phyloP scores from a whole-genome alignment of 2,113 vertebrate genomes.

The Nannospalax galili region DNA sequence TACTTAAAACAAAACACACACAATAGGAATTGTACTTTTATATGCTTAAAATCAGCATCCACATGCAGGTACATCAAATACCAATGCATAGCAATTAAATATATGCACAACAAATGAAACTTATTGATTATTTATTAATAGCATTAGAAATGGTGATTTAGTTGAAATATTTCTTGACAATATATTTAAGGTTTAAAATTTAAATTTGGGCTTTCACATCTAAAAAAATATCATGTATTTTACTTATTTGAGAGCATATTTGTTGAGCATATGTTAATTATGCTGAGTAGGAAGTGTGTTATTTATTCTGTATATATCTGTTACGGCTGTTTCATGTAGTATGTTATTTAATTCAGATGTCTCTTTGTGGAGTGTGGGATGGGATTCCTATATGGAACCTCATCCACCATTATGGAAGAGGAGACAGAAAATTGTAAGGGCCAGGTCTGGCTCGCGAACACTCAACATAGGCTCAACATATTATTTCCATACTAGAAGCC shows the following conservation, averaged over 20 bases:
- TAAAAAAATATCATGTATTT: background rate
- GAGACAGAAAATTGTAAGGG: too few relatives aligned
- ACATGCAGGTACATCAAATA: background rate
- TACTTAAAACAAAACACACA: background rate
- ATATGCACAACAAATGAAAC: constrained; percentile 3
- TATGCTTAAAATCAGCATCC: background rate
- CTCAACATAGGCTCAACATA: too few relatives aligned
- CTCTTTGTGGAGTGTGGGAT: too few relatives aligned
- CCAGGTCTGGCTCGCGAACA: too few relatives aligned
- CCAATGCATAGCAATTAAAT: background rate
- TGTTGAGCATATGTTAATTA: too few relatives aligned
- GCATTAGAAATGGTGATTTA: background rate
- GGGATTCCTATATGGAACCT: too few relatives aligned
- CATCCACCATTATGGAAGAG: too few relatives aligned
- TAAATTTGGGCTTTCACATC: background rate
- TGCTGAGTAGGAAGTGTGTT: too few relatives aligned
- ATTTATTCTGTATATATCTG: too few relatives aligned
- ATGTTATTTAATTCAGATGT: too few relatives aligned
- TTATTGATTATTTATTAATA: background rate
- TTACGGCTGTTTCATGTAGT: too few relatives aligned
- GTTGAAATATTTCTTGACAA: background rate
- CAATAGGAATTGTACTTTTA: background rate
- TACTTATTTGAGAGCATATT: too few relatives aligned
- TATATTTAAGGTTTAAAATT: background rate
- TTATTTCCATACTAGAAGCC: background rate